Base-by-base conservation (phyloP, 2,113 vertebrate genomes). In the Maylandia zebra region DNA sequence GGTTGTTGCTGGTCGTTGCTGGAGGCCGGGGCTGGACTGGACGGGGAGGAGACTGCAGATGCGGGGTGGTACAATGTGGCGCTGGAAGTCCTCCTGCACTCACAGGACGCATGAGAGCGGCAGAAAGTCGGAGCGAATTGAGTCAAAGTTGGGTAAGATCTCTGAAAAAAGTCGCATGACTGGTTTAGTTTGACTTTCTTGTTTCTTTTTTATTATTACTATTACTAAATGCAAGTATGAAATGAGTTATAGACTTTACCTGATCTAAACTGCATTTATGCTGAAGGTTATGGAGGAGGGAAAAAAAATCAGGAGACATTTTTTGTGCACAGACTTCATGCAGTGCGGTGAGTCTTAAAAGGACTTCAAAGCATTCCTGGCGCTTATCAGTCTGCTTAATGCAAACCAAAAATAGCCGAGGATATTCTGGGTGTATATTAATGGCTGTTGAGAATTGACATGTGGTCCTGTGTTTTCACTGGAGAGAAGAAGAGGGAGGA, bases 31-130 rank as follows among this genome's bases (percentile, higher is more conserved):
- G 14, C 38, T 14, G 57, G 85, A 69, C 90, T 76, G 89, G 86
- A 94, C 89, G 83, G 94, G 94, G 94, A 92, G 93, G 95, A 94
- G 96, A 93, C 93, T 95, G 5, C 78, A 83, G 86, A 90, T 92
- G 91, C 84, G 90, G 95, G 93, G 92, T 90, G 91, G 91, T 88
- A 86, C 90, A 93, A 88, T 92, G 93, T 94, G 94, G 94, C 86
- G 94, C 89, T 94, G 91, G 57, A 86, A 85, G 83, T 91, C 89
- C 87, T 89, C 64, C 91, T 76, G 91, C 93, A 87, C 86, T 93
- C 91, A 92, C 76, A 89, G 92, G 92, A 93, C 92, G 81, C 92
- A 91, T 87, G 90, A 95, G 92, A 91, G 87, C 84, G n/a, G 93
- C 89, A 92, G 79, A 89, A 38, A 92, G 92, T 48, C 91, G 88